Evolutionary conservation across 1,140 invertebrate genomes (phyloP).

Genomic region (Antheraea pernyi): DNA sequence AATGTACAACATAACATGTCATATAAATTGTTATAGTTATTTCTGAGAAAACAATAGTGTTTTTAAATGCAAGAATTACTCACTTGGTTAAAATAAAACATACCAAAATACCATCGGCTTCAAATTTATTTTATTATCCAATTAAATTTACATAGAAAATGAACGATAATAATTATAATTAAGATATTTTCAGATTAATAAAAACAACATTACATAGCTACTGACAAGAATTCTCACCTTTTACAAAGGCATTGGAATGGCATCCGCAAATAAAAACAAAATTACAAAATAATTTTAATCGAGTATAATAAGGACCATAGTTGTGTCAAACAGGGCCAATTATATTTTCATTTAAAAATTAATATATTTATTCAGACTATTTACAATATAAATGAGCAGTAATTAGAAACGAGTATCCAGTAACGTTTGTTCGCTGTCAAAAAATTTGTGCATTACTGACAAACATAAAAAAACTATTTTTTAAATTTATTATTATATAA

Average conservation of each 20-base stretch:
- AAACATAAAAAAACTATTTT: not conserved
- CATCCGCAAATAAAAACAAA: slow-evolving; percentile 46
- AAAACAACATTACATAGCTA: slow-evolving; percentile 61
- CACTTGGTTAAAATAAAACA: not conserved
- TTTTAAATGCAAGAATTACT: too few species aligned
- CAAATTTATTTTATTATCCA: slow-evolving; percentile 66
- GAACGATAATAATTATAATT: slow-evolving; percentile 34
- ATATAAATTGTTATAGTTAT: too few species aligned
- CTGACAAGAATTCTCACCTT: slow-evolving; percentile 74
- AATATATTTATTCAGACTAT: not conserved
- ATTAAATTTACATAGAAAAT: slow-evolving; percentile 68
- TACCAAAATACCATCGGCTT: slow-evolving; percentile 14
- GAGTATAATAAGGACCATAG: not conserved
- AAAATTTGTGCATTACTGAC: not conserved
- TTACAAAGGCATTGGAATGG: slow-evolving; percentile 70
- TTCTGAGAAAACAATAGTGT: too few species aligned
- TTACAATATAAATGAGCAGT: not conserved
- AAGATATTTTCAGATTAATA: slow-evolving; percentile 54
- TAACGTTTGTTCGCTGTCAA: too few species aligned
- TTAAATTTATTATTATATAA: not conserved
- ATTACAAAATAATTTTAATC: not conserved
- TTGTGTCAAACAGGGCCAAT: not conserved
- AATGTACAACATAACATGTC: too few species aligned
- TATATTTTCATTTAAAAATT: not conserved
- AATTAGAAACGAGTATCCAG: too few species aligned